Conservation (phyloP, 2,113 vertebrate species). For the Galemys pyrenaicus region DNA sequence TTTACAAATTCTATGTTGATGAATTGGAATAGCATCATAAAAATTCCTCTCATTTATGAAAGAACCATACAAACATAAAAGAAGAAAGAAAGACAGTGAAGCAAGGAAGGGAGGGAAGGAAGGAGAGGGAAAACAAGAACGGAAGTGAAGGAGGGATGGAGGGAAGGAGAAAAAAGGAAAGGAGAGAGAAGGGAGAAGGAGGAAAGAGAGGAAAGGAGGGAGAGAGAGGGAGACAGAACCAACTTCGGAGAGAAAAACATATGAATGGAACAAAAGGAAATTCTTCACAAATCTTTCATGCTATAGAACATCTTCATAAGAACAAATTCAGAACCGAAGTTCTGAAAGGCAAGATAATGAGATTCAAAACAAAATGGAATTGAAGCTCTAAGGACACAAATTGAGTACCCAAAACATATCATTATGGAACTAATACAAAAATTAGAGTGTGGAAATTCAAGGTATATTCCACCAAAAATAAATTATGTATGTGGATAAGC, state of each 20-base stretch:
- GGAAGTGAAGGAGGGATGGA: not conserved
- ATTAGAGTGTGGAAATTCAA: constrained; percentile 42
- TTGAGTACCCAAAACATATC: not conserved
- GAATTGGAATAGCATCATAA: not conserved
- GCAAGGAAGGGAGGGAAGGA: not conserved
- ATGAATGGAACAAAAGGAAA: not conserved
- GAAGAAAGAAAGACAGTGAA: not conserved
- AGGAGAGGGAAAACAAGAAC: no score
- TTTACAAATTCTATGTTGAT: not conserved
- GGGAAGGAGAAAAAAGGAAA: not conserved
- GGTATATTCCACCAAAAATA: constrained; percentile 41
- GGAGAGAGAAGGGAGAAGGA: no score
- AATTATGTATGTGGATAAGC: constrained; percentile 44
- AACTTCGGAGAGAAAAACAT: not conserved
- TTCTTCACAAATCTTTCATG: not conserved
- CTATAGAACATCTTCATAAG: constrained; percentile 53
- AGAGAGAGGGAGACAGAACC: not conserved
- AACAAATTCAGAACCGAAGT: constrained; percentile 40
- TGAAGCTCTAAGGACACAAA: constrained; percentile 53
- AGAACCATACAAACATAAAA: not conserved
- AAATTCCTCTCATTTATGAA: constrained; percentile 47
- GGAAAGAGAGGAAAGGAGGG: not conserved
- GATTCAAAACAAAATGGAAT: constrained; percentile 47
- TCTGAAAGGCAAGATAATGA: constrained; percentile 48
- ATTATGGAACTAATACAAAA: constrained; percentile 50